These are phyloP conservation scores for Falco peregrinus DNA, from an alignment of 2,797 vertebrate genomes.

Conservation along the genomic window DNA sequence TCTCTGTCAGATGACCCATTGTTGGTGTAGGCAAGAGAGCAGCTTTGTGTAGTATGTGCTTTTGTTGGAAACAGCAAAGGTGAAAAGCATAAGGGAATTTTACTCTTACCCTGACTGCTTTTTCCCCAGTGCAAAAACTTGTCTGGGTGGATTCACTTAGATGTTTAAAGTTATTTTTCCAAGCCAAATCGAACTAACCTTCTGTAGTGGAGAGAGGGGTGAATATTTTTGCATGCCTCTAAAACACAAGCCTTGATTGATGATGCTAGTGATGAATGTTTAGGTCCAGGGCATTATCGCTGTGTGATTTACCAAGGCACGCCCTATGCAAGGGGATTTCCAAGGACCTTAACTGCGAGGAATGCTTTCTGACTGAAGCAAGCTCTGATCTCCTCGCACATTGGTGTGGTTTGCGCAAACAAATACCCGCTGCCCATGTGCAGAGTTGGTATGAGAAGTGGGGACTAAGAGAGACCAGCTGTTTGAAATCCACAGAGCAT, in stretches of 20 bases:
- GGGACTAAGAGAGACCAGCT: not conserved
- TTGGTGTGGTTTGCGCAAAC: not conserved
- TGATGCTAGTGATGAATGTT: not conserved
- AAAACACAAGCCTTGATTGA: not conserved
- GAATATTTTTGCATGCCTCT: not conserved
- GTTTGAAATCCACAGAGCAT: not conserved
- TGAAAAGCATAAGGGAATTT: not conserved
- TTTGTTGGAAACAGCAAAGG: not conserved
- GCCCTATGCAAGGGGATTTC: slow-evolving; percentile 41
- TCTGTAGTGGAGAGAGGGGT: not conserved
- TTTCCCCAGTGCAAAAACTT: not conserved
- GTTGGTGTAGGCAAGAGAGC: not conserved
- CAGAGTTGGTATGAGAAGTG: not conserved
- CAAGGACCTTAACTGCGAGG: not conserved
- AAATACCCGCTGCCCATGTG: not conserved
- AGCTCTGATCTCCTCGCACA: not conserved
- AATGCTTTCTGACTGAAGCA: slow-evolving; percentile 10
- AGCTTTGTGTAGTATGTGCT: not conserved
- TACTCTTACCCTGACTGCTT: not conserved
- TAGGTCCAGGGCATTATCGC: not conserved
- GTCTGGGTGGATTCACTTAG: not conserved
- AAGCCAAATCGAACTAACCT: not conserved
- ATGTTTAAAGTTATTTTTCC: not conserved
- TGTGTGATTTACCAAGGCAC: not conserved
- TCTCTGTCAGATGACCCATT: not conserved